Base-by-base conservation (phyloP, 2,888 invertebrate species). In the Tiliacea citrago region DNA sequence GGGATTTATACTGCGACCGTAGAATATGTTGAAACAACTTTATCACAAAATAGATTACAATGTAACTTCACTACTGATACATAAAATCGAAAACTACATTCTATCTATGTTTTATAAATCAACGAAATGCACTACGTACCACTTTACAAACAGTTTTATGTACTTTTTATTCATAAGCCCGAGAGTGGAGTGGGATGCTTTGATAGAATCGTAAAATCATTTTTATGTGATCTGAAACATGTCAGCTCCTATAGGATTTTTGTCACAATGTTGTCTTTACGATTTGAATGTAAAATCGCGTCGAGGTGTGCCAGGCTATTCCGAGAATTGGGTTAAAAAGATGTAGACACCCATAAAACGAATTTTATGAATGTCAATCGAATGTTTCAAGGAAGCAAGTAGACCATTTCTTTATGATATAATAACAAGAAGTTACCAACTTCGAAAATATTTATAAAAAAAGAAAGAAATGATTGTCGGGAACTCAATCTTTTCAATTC, bases 181-280 rank as follows among this genome's bases (percentile, higher is more conserved):
- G 88, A 88, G 90, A 92, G 91, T 39, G 90, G 91, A 92, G 93
- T 91, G 90, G 90, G 90, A 86, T 88, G 89, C 89, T 89, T 88
- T 92, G 93, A 94, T 93, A 92, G 92, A 94, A 94, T 94, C 94
- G 93, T 95, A 95, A 95, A 95, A 94, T 93, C 90, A 94, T 94
- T 94, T 95, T 95, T 95, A 87, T 94, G 94, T 91, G 92, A 93
- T 93, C 92, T 92, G 89, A 88, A 91, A 92, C 89, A 90, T 89
- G 86, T 90, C 76, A 72, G 79, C 75, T 94, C 93, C 93, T 93
- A 92, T 92, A 92, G 92, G 94, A 93, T 90, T 93, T 91, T 91
- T 92, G 92, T 92, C 91, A 94, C 94, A 95, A 93, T 93, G 93
- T 94, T 92, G 92, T 92, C 91, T 93, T 95, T 93, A 95, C 91